Conservation (phyloP, 2,888 invertebrate genomes). For the Uropetala carovei region DNA sequence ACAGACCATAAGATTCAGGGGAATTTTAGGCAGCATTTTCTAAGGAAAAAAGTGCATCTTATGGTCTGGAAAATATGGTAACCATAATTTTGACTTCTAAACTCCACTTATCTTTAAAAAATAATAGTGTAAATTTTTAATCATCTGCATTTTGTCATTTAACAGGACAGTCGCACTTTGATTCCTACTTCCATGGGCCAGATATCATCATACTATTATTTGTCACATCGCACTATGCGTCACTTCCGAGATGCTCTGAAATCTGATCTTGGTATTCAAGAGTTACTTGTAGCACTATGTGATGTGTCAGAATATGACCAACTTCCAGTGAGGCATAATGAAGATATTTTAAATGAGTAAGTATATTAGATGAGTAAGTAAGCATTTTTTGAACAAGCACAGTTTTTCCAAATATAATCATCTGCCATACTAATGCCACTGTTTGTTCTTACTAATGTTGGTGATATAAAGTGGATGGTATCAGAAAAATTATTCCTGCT, state of each 20-base stretch:
- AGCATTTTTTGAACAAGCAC: too few relatives aligned
- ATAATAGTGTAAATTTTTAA: not conserved
- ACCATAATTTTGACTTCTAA: too few relatives aligned
- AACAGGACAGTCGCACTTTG: slow-evolving; percentile 80
- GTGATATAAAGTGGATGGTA: too few relatives aligned
- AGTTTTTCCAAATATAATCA: too few relatives aligned
- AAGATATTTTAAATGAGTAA: slow-evolving; percentile 94
- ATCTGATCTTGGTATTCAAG: slow-evolving; percentile 81
- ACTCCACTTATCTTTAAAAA: too few relatives aligned
- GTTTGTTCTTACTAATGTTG: too few relatives aligned
- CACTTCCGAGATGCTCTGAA: slow-evolving; percentile 85
- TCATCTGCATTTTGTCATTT: slow-evolving; percentile 67
- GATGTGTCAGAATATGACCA: slow-evolving; percentile 93
- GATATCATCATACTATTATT: slow-evolving; percentile 97
- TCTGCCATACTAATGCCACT: too few relatives aligned
- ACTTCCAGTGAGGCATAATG: slow-evolving; percentile 98
- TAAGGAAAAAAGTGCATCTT: too few relatives aligned
- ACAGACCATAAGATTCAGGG: too few relatives aligned
- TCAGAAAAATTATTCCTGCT: too few relatives aligned
- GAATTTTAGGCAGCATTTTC: too few relatives aligned
- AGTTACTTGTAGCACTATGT: slow-evolving; percentile 87
- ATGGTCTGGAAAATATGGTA: too few relatives aligned
- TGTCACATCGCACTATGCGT: slow-evolving; percentile 93
- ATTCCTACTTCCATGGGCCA: slow-evolving; percentile 89
- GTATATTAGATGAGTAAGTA: slow-evolving; percentile 67